Evolutionary conservation across 1,140 invertebrate genomes (phyloP), one percentile per base, ranked within the genome.

Genomic region (Drosophila ananassae): DNA sequence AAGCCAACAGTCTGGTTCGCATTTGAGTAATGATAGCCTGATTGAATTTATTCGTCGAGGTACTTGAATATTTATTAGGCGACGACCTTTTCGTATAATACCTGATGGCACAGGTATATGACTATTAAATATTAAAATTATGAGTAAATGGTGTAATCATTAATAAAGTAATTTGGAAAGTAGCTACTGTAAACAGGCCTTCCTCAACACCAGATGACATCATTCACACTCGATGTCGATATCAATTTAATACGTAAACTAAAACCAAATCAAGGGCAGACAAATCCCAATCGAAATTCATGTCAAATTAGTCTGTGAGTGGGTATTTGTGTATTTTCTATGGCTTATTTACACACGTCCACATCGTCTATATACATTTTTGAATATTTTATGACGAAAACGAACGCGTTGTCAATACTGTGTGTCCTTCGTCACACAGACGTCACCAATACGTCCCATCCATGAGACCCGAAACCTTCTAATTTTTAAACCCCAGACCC

Each of bases 361-460:
- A 21, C n/a, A 63, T 25, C n/a, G 7, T n/a, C 37, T 55, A 53
- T 37, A 82, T 61, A 83, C 64, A 66, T 84, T 79, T 83, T 63
- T 79, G 76, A 79, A 82, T 85, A 81, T 72, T 85, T 78, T 48
- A 87, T 78, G 73, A 66, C 52, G 46, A 44, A 62, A 73, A 34
- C 58, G 51, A 34, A 39, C 71, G 41, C 71, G 69, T 51, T 73
- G 66, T 50, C 66, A 57, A 34, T 73, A 58, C 68, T 51, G 51
- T 73, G 55, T 55, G 72, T 47, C 71, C 60, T 50, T 74, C 61
- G 60, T 74, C 71, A 74, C 3, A 9, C 21, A 4, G 21, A 47
- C 44, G 44, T 22, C 44, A 22, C 44, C 44, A 32, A 3, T 17
- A 12, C 1, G 3, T 24, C 37, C 39, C 22, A 21, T n/a, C n/a